Evolutionary conservation across 2,113 vertebrate species (phyloP).

Genomic region (Aleadryas rufinucha): DNA sequence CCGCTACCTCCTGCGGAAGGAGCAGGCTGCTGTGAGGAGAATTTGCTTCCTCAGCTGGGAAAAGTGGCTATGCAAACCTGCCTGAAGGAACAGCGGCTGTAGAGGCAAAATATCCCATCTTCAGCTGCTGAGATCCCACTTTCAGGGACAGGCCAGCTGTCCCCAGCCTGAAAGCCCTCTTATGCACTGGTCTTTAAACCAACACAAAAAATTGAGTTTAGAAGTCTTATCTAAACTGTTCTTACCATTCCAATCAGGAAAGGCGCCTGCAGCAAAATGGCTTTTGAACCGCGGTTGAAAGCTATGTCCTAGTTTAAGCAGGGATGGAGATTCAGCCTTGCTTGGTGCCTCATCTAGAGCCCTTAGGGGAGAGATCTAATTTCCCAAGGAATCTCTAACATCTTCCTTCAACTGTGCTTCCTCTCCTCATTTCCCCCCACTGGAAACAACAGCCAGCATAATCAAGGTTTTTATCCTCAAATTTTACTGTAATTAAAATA

Average conservation of each 20-base stretch:
- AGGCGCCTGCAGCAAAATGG: neutral
- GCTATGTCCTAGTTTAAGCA: constrained; percentile 39
- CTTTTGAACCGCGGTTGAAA: neutral
- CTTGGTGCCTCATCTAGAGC: constrained; percentile 19
- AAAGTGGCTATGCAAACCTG: neutral
- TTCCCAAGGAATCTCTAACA: constrained; percentile 55
- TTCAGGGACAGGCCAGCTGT: neutral
- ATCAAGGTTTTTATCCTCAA: constrained; percentile 56
- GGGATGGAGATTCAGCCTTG: neutral
- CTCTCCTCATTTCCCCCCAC: constrained; percentile 4
- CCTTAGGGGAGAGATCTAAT: constrained; percentile 31
- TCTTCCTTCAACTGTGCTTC: neutral
- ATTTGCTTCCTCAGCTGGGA: neutral
- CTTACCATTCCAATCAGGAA: constrained; percentile 6
- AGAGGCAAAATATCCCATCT: neutral
- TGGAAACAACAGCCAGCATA: constrained; percentile 25
- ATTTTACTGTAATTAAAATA: constrained; percentile 68
- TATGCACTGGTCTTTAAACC: neutral
- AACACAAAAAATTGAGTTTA: neutral
- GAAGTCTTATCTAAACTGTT: neutral
- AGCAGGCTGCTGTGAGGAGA: neutral
- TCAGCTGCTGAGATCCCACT: neutral
- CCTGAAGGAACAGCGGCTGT: neutral
- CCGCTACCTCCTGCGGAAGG: neutral
- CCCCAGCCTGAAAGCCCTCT: neutral